Base-by-base conservation (phyloP, 1,140 invertebrate species). In the Meteorus sp. region DNA sequence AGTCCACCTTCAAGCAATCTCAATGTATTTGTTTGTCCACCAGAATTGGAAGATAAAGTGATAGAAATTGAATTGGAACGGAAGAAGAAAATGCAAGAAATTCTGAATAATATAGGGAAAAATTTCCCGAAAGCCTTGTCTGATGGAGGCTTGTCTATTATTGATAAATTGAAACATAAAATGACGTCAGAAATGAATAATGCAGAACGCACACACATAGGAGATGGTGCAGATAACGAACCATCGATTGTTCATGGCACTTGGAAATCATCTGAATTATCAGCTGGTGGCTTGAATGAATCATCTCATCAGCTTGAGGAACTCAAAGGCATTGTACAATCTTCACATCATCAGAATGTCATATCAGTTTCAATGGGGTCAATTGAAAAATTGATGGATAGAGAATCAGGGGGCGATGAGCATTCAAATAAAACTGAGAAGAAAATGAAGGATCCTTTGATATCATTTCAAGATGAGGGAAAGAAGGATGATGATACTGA, bases 51-150 rank as follows among this genome's bases (percentile, higher is more conserved):
- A 20, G 70, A 77, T 17, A 77, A 73, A 13, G 75, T 79, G 13
- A 68, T 70, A 4, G 75, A 79, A 35, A 79, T 80, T 55, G 73
- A 79, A 27, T 54, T 74, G 20, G 74, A 80, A 20, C 61, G 78
- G 5, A 70, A 73, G 31, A 76, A 77, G 27, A 78, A 71, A 29
- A 79, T 79, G 77, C 70, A 78, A 39, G 76, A 79, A 41, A 71
- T 79, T 15, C 67, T 68, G 1, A 61, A 78, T 3, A 71, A 78
- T 37, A 76, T 75, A 48, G 76, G 74, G 1, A 74, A 75, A 2
- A 72, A 69, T 41, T 35, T 74, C 0, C 67, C 68, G 7, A 72
- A 71, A 7, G 67, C 70, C 11, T 33, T 27, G 19, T 63, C 5
- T 45, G 59, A 20, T 58, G 68, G 48, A 56, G 65, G 47, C 33